Evolutionary conservation across 2,797 vertebrate species (phyloP), one percentile per base, ranked within the genome.

Genomic region (Streptopelia turtur): DNA sequence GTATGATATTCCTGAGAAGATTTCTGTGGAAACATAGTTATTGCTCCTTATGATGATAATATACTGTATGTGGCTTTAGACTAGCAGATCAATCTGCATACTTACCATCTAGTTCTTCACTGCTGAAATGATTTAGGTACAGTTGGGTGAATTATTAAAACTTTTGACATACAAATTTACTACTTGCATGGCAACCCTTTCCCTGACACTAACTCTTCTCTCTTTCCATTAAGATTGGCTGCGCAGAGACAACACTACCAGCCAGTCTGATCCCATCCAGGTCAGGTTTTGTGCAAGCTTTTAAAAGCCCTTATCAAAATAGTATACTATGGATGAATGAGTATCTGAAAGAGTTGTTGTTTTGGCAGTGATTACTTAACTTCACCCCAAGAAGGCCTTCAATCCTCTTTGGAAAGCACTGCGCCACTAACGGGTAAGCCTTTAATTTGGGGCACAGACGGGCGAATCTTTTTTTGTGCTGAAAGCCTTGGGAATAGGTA

Each of bases 361-460:
- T 70, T 96, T 93, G 50, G 27, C 96, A 98, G 98, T 63, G 95
- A 96, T 21, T 28, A 0, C 37, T 78, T 85, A 21, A 12, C 65
- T 37, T 56, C 95, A 33, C 43, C 47, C 3, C 45, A 8, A 33
- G 94, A 68, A 90, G 33, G 25, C 81, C 28, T 71, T 60, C 0
- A 33, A 10, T 77, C 88, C 14, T 90, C 95, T 25, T 53, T 45
- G 24, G 95, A 94, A 50, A 93, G 45, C 27, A 22, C 83, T 16
- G 64, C 77, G 9, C 69, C 30, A 0, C 71, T 41, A 16, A 82
- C n/a, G 1, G 97, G 98, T 98, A 81, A 97, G 94, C 61, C 14
- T 60, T 77, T 53, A 10, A 10, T 7, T 1, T 56, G 49, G n/a
- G 43, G 30, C 13, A 6, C 31, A 22, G 28, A 15, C 6, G 3